A percentile compares a stretch with the other conserved stretches of the same genome.
Conservation (phyloP, 2,113 vertebrate species). For the Naja naja region DNA sequence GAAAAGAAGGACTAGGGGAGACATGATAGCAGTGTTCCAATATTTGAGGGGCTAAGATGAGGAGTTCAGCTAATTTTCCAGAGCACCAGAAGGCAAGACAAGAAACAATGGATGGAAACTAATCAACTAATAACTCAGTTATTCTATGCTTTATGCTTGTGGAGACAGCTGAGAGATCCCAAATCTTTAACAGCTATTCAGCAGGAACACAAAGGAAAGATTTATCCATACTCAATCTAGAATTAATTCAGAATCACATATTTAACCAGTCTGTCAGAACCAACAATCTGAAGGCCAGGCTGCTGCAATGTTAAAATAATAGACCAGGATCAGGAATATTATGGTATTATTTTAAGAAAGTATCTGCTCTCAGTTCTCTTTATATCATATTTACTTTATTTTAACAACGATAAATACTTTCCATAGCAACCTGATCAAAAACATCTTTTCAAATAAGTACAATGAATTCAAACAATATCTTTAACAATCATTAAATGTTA, state of each 20-base stretch:
- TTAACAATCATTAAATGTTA: conserved; percentile 26
- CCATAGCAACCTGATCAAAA: conserved; percentile 23
- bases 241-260: conserved; percentile 3
- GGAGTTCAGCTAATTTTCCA: too few relatives aligned
- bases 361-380: conserved; percentile 33
- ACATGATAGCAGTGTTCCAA: too few relatives aligned
- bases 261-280: neutral
- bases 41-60: too few relatives aligned
- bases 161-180: neutral
- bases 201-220: neutral
- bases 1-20: too few relatives aligned
- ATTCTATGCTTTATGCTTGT: too few relatives aligned
- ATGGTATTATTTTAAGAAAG: neutral
- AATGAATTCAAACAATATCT: conserved; percentile 29
- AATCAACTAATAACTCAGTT: too few relatives aligned
- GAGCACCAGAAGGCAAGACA: too few relatives aligned
- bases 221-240: neutral
- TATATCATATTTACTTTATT: conserved; percentile 7
- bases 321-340: neutral
- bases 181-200: neutral
- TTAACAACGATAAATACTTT: conserved; percentile 30
- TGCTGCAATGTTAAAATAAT: neutral
- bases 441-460: conserved; percentile 42
- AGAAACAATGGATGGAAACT: too few relatives aligned
- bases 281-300: neutral